Evolutionary conservation across 1,140 invertebrate species (phyloP).

Genomic region (Halictus rubicundus): DNA sequence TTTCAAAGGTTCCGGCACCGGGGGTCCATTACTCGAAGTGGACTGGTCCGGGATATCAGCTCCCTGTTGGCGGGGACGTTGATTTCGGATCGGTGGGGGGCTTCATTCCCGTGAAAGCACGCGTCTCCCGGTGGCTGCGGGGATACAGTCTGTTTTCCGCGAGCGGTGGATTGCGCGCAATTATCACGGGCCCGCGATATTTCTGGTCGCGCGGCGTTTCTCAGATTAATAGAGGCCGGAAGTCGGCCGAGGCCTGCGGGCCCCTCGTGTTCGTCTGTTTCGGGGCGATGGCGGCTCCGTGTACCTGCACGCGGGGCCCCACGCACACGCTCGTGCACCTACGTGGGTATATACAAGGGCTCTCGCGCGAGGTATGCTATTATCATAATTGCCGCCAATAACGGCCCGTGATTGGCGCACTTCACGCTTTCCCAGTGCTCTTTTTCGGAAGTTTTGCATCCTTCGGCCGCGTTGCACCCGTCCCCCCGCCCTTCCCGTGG

Average conservation of each 20-base stretch:
- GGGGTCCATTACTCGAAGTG: neutral
- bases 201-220: constrained; percentile 75
- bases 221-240: constrained; percentile 79
- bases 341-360: constrained; percentile 59
- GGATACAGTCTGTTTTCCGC: constrained; percentile 41
- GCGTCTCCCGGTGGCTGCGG: constrained; percentile 1
- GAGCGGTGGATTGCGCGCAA: constrained; percentile 74
- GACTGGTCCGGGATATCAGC: neutral
- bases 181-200: constrained; percentile 75
- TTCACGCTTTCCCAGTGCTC: constrained; percentile 75
- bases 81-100: neutral
- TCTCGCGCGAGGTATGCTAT: constrained; percentile 78
- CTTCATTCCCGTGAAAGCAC: constrained; percentile 23
- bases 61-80: neutral
- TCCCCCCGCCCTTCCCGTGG: constrained; percentile 23
- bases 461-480: constrained; percentile 53
- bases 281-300: constrained; percentile 31
- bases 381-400: constrained; percentile 80
- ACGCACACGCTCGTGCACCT: constrained; percentile 14
- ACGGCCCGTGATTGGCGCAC: constrained; percentile 79
- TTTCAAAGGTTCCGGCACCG: neutral
- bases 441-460: constrained; percentile 76
- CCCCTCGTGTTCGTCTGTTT: constrained; percentile 50
- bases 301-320: constrained; percentile 23
- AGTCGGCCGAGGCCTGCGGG: constrained; percentile 66